Conservation (phyloP, 2,113 vertebrate species). For the Cyphomyrus plagiostoma region DNA sequence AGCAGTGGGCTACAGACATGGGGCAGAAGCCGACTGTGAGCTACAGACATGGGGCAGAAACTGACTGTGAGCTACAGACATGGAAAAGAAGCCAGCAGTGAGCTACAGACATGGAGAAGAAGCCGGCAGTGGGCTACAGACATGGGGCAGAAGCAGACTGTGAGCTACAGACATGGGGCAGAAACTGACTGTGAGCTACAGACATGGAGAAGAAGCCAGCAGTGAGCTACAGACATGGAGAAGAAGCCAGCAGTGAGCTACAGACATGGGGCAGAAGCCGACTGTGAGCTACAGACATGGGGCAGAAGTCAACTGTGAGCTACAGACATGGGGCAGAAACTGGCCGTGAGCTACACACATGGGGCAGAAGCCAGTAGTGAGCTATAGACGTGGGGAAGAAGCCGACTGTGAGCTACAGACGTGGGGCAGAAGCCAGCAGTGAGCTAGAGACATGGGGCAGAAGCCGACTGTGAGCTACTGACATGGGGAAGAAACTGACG, state of each 20-base stretch:
- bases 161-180: not conserved
- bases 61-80: not conserved
- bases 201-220: not conserved
- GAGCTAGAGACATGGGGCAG: not conserved
- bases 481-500: not conserved
- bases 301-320: no score
- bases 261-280: not conserved
- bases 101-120: not conserved
- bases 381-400: not conserved
- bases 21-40: not conserved
- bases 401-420: not conserved
- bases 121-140: not conserved
- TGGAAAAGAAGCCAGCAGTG: not conserved
- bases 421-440: not conserved
- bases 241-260: not conserved
- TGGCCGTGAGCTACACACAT: not conserved
- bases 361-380: not conserved
- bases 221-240: not conserved
- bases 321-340: not conserved
- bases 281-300: no score
- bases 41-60: not conserved
- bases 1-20: not conserved
- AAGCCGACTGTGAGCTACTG: not conserved
- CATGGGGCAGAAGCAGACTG: not conserved
- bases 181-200: not conserved